Base-by-base conservation (phyloP, 2,888 invertebrate species). In the Polydrusus cervinus region DNA sequence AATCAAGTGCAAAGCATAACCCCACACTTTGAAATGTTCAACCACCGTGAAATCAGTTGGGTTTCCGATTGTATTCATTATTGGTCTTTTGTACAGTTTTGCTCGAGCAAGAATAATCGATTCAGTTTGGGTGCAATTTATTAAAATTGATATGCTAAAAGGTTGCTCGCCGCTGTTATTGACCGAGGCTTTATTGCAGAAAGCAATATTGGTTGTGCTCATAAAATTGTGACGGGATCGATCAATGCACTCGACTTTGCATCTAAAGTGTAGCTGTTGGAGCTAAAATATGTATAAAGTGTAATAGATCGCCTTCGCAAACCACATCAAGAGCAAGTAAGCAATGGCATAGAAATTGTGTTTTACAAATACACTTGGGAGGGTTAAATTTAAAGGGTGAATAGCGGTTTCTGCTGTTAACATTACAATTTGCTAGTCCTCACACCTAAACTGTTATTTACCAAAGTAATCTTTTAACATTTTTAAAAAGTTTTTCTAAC, bases 31-130 rank as follows among this genome's bases (percentile, higher is more conserved):
- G 53, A 45, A 64, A 73, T 78, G 79, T 70, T 71, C 78, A 81
- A 78, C 82, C 81, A 78, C 79, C 80, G 82, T 83, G 81, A 83
- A 83, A 83, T 82, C 81, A 81, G 80, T 79, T 78, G 74, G 78
- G 79, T 79, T 82, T 82, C 81, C 81, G 82, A 82, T 82, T 83
- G 81, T 81, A 81, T 81, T 82, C 82, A 81, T 81, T 81, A 81
- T 75, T n/a, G 78, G 77, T 77, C 82, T 81, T 82, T 83, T 83
- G 82, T 83, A 77, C 71, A 78, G 75, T 78, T 60, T 79, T 80
- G 79, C 79, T 77, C 80, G 76, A 79, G 80, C 81, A 79, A 78
- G 78, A 45, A 74, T 80, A 82, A 83, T 83, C 81, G 80, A 80
- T 80, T 80, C 78, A 79, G 78, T 78, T 76, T 76, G 75, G 74